Evolutionary conservation across 2,797 vertebrate genomes (phyloP), one percentile per base, ranked within the genome.

Genomic region (Remorina albescens): DNA sequence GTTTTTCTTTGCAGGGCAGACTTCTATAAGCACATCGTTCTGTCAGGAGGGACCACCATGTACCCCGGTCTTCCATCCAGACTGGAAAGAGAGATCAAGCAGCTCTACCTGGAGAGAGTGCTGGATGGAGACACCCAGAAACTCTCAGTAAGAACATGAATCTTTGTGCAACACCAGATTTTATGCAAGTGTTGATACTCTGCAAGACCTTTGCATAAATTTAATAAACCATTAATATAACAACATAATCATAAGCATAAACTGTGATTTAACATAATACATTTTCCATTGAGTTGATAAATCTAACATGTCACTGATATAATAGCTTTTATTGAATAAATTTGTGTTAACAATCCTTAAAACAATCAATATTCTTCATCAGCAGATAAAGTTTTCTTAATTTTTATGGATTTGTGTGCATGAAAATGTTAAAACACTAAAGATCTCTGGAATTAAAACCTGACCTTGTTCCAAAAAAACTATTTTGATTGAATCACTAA

Each of bases 1-100:
- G 32, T 41, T n/a, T 71, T 8, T 25, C 6, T 65, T 19, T 67
- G 54, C 89, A 96, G 95, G 89, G 54, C 94, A 0, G 95, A 96
- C 50, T 94, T 96, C 84, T 96, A 95, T 81, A 95, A 95, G 66
- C 95, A 96, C 88, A 96, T 96, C 0, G 95, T 96, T n/a, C 80
- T 96, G 80, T 96, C 95, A 0, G 95, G 95, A 19, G 95, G 95
- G 4, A 81, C 68, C 71, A 96, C 95, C 81, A 96, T 96, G 95
- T 96, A 96, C 59, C 95, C 95, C 0, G 95, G 95, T 1, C 93
- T 96, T 6, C 95, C 95, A 0, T 96, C 95, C 65, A 85, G 95
- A 4, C 83, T 96, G n/a, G 95, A 96, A 69, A 84, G 94, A 5
- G 95, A 96, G 86, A 93, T 96, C 67, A 96, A 96, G 71, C 95